A percentile compares a stretch with the other conserved stretches of the same genome.
These are phyloP conservation scores for Iphiclides podalirius DNA, from an alignment of 2,888 invertebrate species.

Conservation along the genomic window DNA sequence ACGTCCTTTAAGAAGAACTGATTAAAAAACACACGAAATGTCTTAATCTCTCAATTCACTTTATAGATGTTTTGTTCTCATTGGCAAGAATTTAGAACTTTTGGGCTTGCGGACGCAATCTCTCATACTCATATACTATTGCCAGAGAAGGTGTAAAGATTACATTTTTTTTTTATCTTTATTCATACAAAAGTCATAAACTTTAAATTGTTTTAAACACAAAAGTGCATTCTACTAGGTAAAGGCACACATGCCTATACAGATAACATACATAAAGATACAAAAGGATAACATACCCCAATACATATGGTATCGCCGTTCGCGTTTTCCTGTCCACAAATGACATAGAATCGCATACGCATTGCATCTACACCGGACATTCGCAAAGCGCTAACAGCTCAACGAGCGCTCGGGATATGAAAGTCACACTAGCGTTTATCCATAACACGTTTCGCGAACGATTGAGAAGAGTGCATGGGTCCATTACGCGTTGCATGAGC, in stretches of 20 bases:
- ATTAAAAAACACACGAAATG: too few relatives aligned
- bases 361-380: conserved; percentile 12
- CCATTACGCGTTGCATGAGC: conserved; percentile 64
- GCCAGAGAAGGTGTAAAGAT: too few relatives aligned
- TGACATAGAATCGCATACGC: conserved; percentile 8
- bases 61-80: too few relatives aligned
- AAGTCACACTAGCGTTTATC: conserved; percentile 69
- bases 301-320: not conserved
- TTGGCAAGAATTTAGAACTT: too few relatives aligned
- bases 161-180: too few relatives aligned
- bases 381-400: conserved; percentile 18
- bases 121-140: too few relatives aligned
- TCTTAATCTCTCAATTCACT: too few relatives aligned
- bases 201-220: too few relatives aligned
- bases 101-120: too few relatives aligned
- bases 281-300: not conserved
- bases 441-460: conserved; percentile 68
- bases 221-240: too few relatives aligned
- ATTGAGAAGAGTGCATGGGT: conserved; percentile 68
- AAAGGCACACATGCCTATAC: too few relatives aligned
- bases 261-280: conserved; percentile 1
- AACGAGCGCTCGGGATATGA: conserved; percentile 49
- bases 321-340: conserved; percentile 4
- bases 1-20: not conserved
- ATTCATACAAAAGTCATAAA: too few relatives aligned